Conservation (phyloP, 2,888 invertebrate genomes). For the Chrysolina haemoptera region DNA sequence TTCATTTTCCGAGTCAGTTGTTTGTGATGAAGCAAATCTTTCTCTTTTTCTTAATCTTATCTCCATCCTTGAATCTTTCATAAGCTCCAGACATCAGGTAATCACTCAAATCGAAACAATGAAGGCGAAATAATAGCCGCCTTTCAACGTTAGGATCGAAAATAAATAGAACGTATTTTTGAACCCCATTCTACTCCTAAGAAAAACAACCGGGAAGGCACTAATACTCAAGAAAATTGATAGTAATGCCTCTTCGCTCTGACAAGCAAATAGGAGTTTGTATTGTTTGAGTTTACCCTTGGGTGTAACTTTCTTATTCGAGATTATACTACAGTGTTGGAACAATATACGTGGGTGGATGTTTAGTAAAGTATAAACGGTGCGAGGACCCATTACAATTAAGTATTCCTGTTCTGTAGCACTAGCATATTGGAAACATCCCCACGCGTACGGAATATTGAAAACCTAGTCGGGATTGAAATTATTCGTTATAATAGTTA, state of each 20-base stretch:
- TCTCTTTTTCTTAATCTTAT: background rate
- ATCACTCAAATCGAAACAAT: constrained; percentile 8
- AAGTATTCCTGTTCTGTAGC: background rate
- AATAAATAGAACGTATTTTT: constrained; percentile 6
- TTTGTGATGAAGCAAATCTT: too few species aligned
- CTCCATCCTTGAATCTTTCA: background rate
- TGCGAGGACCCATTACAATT: constrained; percentile 12
- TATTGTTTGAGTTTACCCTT: constrained; percentile 21
- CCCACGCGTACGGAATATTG: background rate
- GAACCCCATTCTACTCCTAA: background rate
- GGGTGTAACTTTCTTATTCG: constrained; percentile 17
- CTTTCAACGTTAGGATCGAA: constrained; percentile 1
- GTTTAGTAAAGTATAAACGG: background rate
- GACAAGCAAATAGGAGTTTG: constrained; percentile 20
- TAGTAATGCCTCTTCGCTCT: constrained; percentile 21
- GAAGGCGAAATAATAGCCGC: background rate
- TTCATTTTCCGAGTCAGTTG: too few species aligned
- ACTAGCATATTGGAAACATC: background rate
- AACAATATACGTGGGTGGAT: constrained; percentile 2
- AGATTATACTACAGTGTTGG: constrained; percentile 15
- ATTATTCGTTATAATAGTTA: too few species aligned
- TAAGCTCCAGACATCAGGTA: background rate
- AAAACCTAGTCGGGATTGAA: background rate
- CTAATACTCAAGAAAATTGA: constrained; percentile 25
- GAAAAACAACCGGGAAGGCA: constrained; percentile 25